Base-by-base conservation (phyloP, 2,888 invertebrate genomes). In the Neoitamus cyanurus region DNA sequence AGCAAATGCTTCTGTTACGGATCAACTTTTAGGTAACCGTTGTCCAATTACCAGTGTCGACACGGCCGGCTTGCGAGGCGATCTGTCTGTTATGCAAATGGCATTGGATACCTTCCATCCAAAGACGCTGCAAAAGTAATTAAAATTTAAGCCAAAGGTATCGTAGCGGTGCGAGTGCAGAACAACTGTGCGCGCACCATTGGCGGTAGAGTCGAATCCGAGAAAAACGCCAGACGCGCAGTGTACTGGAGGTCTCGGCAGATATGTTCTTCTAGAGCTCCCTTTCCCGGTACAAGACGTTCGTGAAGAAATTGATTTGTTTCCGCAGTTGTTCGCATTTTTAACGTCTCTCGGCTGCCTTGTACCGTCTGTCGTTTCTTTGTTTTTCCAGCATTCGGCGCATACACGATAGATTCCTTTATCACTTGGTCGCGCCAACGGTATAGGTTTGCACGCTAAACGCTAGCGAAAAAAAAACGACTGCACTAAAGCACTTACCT, bases 241-340 rank as follows among this genome's bases (percentile, higher is more conserved):
- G 48, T 58, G 34, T 58, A 48, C 78, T 20, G 58, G 58, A 31
- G 78, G 31, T 58, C 58, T 13, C 31, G 25, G 31, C 78, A 30
- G 48, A 15, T 46, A 78, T 78, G 78, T 48, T 78, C 48, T 31
- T 78, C 31, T 30, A 11, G 58, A 34, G 48, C 69, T 69, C 69
- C 69, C 37, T 82, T 28, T 69, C 68, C 31, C 25, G 72, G 42
- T 83, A 83, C 83, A 83, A 70, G 42, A 25, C 42, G 36, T 48
- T 82, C 82, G 84, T 84, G 58, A 73, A 84, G 73, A 84, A 84
- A 82, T 84, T 84, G 84, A 84, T 84, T 84, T 84, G 73, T 84
- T 84, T 82, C 82, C 77, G 84, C 25, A 36, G 84, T 84, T 84
- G 84, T 84, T 84, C 75, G 30, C 77, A 77, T 84, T 84, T 84